Evolutionary conservation across 2,888 invertebrate genomes (phyloP), one percentile per base, ranked within the genome.

Genomic region (Netelia inedita): DNA sequence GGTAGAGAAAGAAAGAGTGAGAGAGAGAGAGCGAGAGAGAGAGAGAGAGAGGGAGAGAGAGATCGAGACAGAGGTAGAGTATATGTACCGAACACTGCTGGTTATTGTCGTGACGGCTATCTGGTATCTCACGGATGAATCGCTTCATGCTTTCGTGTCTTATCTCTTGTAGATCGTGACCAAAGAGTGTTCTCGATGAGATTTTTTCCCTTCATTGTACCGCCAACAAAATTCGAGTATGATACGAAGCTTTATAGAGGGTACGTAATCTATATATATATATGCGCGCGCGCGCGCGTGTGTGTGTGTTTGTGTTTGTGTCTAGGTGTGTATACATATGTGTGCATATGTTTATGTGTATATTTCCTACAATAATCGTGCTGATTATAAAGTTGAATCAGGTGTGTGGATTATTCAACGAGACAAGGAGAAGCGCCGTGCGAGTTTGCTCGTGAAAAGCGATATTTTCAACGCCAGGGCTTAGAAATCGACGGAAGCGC

Each of bases 71-170:
- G 55, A 23, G 43, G 5, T 21, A 3, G 1, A 65, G 6, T 57
- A 21, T 71, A 71, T 1, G 16, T 46, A 46, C 14, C 10, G 14
- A 46, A 57, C 65, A 59, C n/a, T 61, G 81, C 85, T 74, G 79
- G 85, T 82, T 85, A 82, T 85, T 71, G 74, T 50, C 35, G n/a
- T 21, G 41, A 53, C 61, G 35, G 61, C 23, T 46, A 46, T 19
- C 55, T 46, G 78, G 57, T 79, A 82, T 82, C 82, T 75, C 59
- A 66, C 65, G 59, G 21, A 85, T 79, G 75, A 85, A 85, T 82
- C 79, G 71, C 53, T 71, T 57, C 65, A 69, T 69, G 68, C 35
- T 59, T 82, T 61, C 75, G 82, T 82, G 82, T 79, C 61, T 59
- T 78, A 85, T 81, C 74, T 59, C 82, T 66, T 35, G 55, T n/a